A percentile compares a stretch with the other conserved stretches of the same genome.
phyloP scores from a whole-genome alignment of 2,888 invertebrate genomes.

The Rhaphigaster nebulosa region DNA sequence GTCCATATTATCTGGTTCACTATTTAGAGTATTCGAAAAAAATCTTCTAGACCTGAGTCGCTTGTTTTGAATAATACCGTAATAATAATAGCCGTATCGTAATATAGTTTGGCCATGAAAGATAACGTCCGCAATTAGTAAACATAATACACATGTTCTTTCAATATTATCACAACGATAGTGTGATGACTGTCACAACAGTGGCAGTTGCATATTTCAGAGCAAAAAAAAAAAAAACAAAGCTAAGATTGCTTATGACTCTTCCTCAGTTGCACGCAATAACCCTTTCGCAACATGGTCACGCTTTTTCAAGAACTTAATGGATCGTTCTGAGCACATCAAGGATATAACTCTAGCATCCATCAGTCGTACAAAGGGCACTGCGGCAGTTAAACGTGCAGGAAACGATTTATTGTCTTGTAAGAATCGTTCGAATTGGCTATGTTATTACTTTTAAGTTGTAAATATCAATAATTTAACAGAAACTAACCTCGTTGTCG shows the following conservation, averaged over 20 bases:
- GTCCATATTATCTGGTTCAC: too few relatives aligned
- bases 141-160: background rate
- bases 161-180: background rate
- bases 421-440: background rate
- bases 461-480: background rate
- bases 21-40: too few relatives aligned
- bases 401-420: background rate
- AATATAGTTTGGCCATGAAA: background rate
- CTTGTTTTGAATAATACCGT: too few relatives aligned
- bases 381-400: background rate
- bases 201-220: background rate
- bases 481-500: too few relatives aligned
- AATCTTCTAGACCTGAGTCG: too few relatives aligned
- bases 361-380: background rate
- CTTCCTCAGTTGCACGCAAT: constrained; percentile 2
- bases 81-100: too few relatives aligned
- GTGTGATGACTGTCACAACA: background rate
- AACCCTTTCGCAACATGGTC: background rate
- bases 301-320: constrained; percentile 2
- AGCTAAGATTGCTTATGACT: background rate
- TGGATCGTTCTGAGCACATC: background rate
- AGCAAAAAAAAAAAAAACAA: background rate
- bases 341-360: background rate
- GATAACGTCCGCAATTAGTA: background rate
- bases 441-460: background rate